A percentile compares a stretch with the other conserved stretches of the same genome.
Evolutionary conservation across 2,888 invertebrate genomes (phyloP).

Genomic region (Stratiomys singularior): DNA sequence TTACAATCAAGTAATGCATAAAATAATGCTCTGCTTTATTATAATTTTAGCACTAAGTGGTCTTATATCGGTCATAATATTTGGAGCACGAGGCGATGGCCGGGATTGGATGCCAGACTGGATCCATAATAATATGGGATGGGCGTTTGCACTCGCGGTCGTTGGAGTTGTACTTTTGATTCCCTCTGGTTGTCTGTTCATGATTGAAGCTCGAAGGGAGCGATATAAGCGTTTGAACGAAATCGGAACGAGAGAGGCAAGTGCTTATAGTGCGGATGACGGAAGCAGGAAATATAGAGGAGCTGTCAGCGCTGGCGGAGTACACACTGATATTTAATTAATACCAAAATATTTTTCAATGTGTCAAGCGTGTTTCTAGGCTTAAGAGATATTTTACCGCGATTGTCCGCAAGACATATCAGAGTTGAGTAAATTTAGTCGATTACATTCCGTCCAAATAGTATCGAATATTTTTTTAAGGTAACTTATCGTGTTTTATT

Average conservation of each 20-base stretch:
- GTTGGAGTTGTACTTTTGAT: slow-evolving; percentile 80
- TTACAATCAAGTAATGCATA: neutral
- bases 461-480: neutral
- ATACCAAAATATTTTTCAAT: neutral
- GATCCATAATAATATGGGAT: slow-evolving; percentile 94
- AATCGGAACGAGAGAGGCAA: slow-evolving; percentile 74
- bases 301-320: neutral
- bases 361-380: neutral
- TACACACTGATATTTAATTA: slow-evolving; percentile 44
- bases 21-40: slow-evolving; percentile 13
- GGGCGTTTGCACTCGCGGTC: slow-evolving; percentile 90
- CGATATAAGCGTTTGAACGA: slow-evolving; percentile 79
- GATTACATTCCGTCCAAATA: slow-evolving; percentile 28
- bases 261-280: slow-evolving; percentile 75
- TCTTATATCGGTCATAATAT: slow-evolving; percentile 84
- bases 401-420: neutral
- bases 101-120: slow-evolving; percentile 96
- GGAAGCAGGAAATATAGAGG: slow-evolving; percentile 48
- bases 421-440: neutral
- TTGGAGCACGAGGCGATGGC: slow-evolving; percentile 90
- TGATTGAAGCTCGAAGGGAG: slow-evolving; percentile 84
- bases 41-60: slow-evolving; percentile 75
- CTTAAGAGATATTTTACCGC: neutral
- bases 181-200: slow-evolving; percentile 81
- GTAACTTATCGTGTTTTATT: slow-evolving; percentile 2